Evolutionary conservation across 2,113 vertebrate species (phyloP).

Genomic region (Vidua chalybeata): DNA sequence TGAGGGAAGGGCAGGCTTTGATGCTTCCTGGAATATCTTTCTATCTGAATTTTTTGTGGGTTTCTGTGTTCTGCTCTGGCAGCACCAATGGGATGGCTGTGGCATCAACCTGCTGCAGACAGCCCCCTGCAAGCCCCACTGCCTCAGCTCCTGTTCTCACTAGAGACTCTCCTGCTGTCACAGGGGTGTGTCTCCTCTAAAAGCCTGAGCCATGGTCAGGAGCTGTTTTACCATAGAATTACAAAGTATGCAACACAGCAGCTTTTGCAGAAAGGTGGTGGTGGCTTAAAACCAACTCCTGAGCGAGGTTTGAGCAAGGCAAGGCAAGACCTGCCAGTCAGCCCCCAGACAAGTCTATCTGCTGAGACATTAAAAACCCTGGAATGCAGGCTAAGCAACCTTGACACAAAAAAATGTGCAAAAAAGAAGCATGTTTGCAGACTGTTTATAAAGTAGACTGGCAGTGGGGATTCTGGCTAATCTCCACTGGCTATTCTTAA

Average conservation of each 20-base stretch:
- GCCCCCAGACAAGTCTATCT: not conserved
- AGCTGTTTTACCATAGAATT: not conserved
- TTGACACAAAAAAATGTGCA: not conserved
- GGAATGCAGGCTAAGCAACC: not conserved
- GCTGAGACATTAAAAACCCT: not conserved
- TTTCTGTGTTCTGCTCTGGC: not conserved
- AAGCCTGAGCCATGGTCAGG: not conserved
- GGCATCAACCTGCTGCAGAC: not conserved
- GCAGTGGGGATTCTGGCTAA: not conserved
- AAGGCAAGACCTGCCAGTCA: not conserved
- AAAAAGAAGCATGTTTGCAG: not conserved
- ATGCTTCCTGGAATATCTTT: not conserved
- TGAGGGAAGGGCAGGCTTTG: not conserved
- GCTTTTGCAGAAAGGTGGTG: not conserved
- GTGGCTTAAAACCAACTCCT: not conserved
- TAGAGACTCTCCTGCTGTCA: not conserved
- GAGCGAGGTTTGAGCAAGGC: not conserved
- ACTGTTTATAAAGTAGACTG: not conserved
- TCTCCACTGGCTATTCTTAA: not conserved
- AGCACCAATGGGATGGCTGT: not conserved
- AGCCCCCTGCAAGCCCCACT: accelerated
- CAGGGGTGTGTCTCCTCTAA: not conserved
- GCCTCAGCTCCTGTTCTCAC: not conserved
- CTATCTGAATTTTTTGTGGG: not conserved
- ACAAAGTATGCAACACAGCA: not conserved